phyloP scores from a whole-genome alignment of 2,113 vertebrate genomes.

The Etheostoma cragini region DNA sequence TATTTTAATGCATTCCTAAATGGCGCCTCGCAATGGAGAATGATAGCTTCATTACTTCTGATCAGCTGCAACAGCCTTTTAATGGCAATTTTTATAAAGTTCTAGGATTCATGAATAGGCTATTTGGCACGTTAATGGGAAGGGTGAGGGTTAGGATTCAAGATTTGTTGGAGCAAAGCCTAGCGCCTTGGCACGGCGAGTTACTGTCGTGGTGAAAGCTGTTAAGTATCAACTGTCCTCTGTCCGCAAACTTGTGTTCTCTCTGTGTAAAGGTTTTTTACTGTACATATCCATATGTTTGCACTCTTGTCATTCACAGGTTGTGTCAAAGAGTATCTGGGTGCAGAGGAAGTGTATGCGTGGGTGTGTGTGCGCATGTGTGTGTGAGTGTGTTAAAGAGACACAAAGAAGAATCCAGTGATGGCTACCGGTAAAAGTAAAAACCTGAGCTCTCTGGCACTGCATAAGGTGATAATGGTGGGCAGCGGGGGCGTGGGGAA shows the following conservation, averaged over 20 bases:
- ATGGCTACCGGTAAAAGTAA: constrained; percentile 80
- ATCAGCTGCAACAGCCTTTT: constrained; percentile 71
- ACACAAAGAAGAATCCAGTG: constrained; percentile 49
- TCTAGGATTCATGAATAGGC: constrained; percentile 69
- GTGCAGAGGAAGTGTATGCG: constrained; percentile 28
- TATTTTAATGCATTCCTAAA: constrained; percentile 66
- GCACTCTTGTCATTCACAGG: constrained; percentile 59
- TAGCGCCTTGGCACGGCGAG: constrained; percentile 57
- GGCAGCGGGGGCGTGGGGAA: constrained; percentile 82
- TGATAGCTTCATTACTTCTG: constrained; percentile 65
- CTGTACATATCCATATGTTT: constrained; percentile 17
- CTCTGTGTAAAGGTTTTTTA: constrained; percentile 19
- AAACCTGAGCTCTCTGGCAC: constrained; percentile 80
- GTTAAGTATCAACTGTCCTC: constrained; percentile 62
- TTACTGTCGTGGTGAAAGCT: constrained; percentile 50
- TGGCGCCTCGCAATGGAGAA: constrained; percentile 34
- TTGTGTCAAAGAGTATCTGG: constrained; percentile 19
- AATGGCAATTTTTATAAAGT: constrained; percentile 71
- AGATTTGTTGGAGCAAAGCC: constrained; percentile 71
- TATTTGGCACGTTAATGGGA: constrained; percentile 71
- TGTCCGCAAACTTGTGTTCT: constrained; percentile 22
- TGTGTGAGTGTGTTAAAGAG: constrained; percentile 34
- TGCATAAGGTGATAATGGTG: constrained; percentile 84
- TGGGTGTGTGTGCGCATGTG: constrained; percentile 10
- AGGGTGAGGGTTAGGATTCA: constrained; percentile 49